These are phyloP conservation scores for Enteromius treurensis DNA, from an alignment of 2,797 vertebrate species.

Conservation along the genomic window DNA sequence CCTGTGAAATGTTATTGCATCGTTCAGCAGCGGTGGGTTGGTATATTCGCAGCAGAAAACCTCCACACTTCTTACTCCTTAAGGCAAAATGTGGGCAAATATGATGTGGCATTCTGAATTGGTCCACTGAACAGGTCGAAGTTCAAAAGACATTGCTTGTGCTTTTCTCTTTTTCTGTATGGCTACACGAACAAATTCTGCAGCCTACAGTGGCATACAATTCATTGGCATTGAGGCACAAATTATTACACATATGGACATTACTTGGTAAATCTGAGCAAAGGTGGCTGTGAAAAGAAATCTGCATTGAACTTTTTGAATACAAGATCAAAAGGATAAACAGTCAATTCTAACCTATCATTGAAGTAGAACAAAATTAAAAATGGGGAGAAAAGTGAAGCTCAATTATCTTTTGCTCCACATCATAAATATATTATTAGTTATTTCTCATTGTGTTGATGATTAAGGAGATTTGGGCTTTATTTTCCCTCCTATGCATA, in stretches of 20 bases:
- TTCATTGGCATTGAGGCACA: slow-evolving; percentile 19
- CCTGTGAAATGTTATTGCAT: slow-evolving; percentile 17
- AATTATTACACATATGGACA: slow-evolving; percentile 31
- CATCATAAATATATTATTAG: too few species aligned
- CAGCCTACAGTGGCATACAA: background rate
- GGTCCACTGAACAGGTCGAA: slow-evolving; percentile 22
- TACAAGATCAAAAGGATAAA: too few species aligned
- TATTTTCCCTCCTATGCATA: too few species aligned
- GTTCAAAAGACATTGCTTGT: slow-evolving; percentile 25
- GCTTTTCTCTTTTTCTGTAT: slow-evolving; percentile 29
- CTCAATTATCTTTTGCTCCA: too few species aligned
- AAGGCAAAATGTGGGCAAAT: slow-evolving; percentile 37
- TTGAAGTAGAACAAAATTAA: too few species aligned
- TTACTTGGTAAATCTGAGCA: background rate
- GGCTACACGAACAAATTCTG: background rate
- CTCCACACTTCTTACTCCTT: background rate
- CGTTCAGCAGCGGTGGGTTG: background rate
- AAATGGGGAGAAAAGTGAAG: too few species aligned
- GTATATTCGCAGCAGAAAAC: slow-evolving; percentile 8
- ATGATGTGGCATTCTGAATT: slow-evolving; percentile 29
- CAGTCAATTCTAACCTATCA: too few species aligned
- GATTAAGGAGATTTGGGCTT: too few species aligned
- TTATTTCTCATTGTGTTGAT: too few species aligned
- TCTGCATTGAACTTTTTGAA: too few species aligned
- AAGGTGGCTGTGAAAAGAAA: too few species aligned